These are phyloP conservation scores for Spea bombifrons DNA, from an alignment of 2,113 vertebrate genomes.

Conservation along the genomic window DNA sequence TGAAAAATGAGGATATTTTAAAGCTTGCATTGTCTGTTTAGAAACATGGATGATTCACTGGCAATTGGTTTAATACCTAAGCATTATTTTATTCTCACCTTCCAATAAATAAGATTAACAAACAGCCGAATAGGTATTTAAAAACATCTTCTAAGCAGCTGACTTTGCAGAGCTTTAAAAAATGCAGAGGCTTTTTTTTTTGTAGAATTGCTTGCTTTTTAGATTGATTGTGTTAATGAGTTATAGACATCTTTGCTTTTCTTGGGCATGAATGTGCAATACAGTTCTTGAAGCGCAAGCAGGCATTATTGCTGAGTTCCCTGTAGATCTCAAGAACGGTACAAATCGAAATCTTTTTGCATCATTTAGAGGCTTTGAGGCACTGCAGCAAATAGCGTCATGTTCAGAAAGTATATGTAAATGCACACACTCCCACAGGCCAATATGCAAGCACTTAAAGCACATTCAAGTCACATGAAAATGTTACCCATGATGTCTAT, in stretches of 20 bases:
- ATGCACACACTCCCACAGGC: too few species aligned
- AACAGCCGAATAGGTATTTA: not conserved
- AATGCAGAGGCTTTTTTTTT: not conserved
- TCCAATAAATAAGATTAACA: not conserved
- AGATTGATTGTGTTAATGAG: slow-evolving; percentile 11
- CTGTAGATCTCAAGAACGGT: not conserved
- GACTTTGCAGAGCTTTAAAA: not conserved
- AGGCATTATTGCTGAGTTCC: slow-evolving; percentile 9
- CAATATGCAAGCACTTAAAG: too few species aligned
- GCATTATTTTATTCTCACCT: not conserved
- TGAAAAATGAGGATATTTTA: not conserved
- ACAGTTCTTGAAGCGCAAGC: slow-evolving; percentile 11
- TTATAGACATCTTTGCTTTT: slow-evolving; percentile 31
- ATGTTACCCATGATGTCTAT: too few species aligned
- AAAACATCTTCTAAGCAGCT: not conserved
- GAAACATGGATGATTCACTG: not conserved
- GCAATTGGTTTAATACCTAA: not conserved
- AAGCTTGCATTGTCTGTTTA: not conserved
- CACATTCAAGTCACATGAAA: too few species aligned
- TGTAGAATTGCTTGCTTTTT: not conserved
- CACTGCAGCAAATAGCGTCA: too few species aligned
- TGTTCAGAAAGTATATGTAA: too few species aligned
- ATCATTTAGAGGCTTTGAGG: not conserved
- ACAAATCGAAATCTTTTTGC: slow-evolving; percentile 10
- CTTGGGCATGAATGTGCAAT: slow-evolving; percentile 9